These are phyloP conservation scores for Saxicola maurus DNA, from an alignment of 2,797 vertebrate species.

Conservation along the genomic window DNA sequence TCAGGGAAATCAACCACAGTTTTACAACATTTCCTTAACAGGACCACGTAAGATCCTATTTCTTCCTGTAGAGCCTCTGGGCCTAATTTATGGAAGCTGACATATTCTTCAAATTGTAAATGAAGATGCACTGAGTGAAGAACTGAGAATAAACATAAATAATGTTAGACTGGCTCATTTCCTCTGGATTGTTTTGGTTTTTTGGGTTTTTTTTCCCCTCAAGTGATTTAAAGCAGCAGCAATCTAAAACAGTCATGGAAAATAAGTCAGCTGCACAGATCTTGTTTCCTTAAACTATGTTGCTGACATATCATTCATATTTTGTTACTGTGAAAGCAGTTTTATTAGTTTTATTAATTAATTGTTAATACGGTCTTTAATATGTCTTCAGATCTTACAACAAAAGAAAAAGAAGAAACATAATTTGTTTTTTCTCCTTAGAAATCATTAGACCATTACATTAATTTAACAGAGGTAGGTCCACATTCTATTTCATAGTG, in stretches of 20 bases:
- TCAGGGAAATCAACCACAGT: not conserved
- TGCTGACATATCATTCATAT: not conserved
- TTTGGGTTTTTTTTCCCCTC: rapidly evolving
- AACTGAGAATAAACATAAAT: not conserved
- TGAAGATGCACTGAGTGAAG: not conserved
- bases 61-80: not conserved
- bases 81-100: not conserved
- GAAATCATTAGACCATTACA: not conserved
- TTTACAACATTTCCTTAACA: not conserved
- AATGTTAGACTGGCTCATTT: not conserved
- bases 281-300: not conserved
- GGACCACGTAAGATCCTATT: not conserved
- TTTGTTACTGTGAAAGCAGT: constrained; percentile 25
- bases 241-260: not conserved
- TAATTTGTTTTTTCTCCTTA: not conserved
- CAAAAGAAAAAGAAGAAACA: not conserved
- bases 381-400: not conserved
- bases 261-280: constrained; percentile 7
- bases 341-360: not conserved
- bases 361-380: constrained; percentile 40
- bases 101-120: not conserved
- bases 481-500: not conserved
- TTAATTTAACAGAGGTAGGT: not conserved
- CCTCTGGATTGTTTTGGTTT: not conserved
- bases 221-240: not conserved